phyloP scores from a whole-genome alignment of 2,113 vertebrate species.

The Phaetusa simplex region DNA sequence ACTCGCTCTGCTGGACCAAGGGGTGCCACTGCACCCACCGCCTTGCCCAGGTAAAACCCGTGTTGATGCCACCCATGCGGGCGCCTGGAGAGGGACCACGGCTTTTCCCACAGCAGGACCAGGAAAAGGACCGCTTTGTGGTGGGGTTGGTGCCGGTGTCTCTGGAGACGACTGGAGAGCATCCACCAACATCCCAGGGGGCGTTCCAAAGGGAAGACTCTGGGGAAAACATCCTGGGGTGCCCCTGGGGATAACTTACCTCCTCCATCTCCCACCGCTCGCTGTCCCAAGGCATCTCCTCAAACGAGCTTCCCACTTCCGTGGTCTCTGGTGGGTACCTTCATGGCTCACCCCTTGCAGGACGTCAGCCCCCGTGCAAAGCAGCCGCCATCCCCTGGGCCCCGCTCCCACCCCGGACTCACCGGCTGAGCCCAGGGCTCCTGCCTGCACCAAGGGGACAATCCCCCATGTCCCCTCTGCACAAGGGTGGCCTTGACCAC shows the following conservation, averaged over 20 bases:
- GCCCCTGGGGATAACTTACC: neutral
- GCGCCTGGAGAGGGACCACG: rapidly evolving
- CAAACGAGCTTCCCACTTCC: neutral
- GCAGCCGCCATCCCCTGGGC: neutral
- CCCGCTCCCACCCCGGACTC: rapidly evolving
- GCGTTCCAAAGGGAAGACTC: rapidly evolving
- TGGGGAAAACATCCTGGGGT: neutral
- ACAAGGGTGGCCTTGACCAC: neutral
- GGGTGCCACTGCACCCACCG: neutral
- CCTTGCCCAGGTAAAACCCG: neutral
- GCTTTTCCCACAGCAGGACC: neutral
- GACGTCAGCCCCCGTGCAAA: neutral
- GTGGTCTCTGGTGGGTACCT: rapidly evolving
- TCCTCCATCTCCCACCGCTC: neutral
- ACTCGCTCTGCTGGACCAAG: neutral
- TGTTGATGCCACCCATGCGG: rapidly evolving
- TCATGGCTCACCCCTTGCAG: rapidly evolving
- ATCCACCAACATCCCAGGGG: neutral
- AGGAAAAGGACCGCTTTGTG: neutral
- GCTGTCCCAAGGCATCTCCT: rapidly evolving
- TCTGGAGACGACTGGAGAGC: neutral
- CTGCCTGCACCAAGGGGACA: neutral
- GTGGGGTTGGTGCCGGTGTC: neutral
- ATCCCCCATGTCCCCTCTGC: rapidly evolving
- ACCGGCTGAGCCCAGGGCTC: neutral